A percentile compares a stretch with the other conserved stretches of the same genome.
phyloP scores from a whole-genome alignment of 2,797 vertebrate species.

The Chiloscyllium punctatum region DNA sequence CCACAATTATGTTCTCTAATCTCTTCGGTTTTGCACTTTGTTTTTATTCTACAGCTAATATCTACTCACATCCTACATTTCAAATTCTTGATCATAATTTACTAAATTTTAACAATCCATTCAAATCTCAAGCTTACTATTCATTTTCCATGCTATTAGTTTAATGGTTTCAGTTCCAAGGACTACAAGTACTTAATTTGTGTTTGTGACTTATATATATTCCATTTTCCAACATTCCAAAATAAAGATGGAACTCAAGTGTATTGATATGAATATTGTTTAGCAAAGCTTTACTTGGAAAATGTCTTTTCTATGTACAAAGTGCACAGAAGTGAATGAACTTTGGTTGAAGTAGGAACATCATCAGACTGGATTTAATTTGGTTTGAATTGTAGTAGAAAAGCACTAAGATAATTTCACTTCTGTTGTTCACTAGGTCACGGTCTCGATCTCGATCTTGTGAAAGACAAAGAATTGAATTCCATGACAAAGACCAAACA shows the following conservation, averaged over 20 bases:
- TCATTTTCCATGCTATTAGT: neutral
- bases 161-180: neutral
- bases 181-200: neutral
- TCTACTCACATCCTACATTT: too few species aligned
- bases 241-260: neutral
- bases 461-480: conserved; percentile 66
- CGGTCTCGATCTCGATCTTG: conserved; percentile 30
- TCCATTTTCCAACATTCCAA: neutral
- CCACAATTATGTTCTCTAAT: too few species aligned
- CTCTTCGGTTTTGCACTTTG: too few species aligned
- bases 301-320: neutral
- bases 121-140: too few species aligned
- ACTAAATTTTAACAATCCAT: too few species aligned
- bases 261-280: neutral
- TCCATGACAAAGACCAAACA: conserved; percentile 70
- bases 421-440: neutral
- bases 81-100: too few species aligned
- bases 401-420: conserved; percentile 78
- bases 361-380: neutral
- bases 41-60: too few species aligned
- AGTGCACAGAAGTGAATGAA: neutral
- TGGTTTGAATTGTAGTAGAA: conserved; percentile 67
- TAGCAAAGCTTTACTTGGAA: neutral
- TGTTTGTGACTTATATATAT: neutral
- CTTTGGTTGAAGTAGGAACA: neutral